Conservation (phyloP, 2,888 invertebrate genomes). For the Vandiemenella viatica region DNA sequence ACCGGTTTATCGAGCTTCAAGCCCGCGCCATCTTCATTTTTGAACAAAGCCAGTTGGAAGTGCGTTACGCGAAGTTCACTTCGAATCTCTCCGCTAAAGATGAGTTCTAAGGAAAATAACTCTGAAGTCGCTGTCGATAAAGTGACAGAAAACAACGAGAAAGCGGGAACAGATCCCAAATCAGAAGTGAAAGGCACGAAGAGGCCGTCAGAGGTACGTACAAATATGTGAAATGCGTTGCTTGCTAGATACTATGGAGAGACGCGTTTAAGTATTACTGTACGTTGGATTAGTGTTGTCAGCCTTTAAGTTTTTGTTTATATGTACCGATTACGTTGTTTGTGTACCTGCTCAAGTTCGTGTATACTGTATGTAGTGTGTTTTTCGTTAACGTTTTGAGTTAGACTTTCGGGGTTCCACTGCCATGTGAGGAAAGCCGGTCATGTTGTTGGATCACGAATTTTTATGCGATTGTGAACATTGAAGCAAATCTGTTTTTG, state of each 20-base stretch:
- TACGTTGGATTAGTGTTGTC: no score
- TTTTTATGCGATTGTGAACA: no score
- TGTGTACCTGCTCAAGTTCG: no score
- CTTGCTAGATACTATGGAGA: no score
- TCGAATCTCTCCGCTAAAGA: conserved; percentile 25
- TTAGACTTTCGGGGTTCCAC: no score
- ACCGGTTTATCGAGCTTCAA: conserved; percentile 18
- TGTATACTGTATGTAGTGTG: not conserved
- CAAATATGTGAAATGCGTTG: not conserved
- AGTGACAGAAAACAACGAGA: conserved; percentile 55
- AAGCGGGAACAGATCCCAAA: conserved; percentile 55
- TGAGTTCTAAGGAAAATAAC: conserved; percentile 75
- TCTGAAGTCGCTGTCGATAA: conserved; percentile 73
- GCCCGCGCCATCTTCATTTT: conserved; percentile 69
- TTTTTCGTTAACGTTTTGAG: not conserved
- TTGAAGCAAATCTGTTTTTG: no score
- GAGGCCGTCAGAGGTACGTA: conserved; percentile 74
- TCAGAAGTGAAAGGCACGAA: conserved; percentile 75
- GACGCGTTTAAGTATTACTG: no score
- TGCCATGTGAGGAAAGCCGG: conserved; percentile 23
- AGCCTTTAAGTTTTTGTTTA: no score
- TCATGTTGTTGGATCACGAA: no score
- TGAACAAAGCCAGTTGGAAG: conserved; percentile 51
- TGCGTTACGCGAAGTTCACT: conserved; percentile 18
- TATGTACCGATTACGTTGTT: no score